phyloP scores from a whole-genome alignment of 2,797 vertebrate genomes.

The Discoglossus pictus region DNA sequence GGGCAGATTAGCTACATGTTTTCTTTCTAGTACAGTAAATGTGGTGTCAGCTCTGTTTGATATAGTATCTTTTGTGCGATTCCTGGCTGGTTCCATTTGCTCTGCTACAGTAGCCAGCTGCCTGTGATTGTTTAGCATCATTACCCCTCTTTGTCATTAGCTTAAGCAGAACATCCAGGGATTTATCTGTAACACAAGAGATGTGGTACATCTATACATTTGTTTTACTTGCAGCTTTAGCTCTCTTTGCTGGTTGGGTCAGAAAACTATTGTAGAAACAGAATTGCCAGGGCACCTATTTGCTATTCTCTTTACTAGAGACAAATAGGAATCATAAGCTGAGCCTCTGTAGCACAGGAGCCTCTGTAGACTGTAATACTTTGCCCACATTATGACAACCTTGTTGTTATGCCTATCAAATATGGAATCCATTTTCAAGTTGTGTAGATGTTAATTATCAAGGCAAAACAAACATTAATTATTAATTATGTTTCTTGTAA shows the following conservation, averaged over 20 bases:
- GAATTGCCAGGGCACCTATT: neutral
- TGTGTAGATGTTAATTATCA: conserved; percentile 57
- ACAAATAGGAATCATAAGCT: conserved; percentile 42
- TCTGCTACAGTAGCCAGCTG: conserved; percentile 36
- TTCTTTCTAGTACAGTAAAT: too few relatives aligned
- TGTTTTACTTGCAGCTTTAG: conserved; percentile 25
- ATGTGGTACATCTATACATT: conserved; percentile 27
- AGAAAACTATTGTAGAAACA: conserved; percentile 28
- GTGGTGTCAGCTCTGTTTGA: conserved; percentile 10
- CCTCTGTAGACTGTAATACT: conserved; percentile 34
- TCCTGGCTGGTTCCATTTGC: conserved; percentile 30
- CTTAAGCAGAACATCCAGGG: conserved; percentile 39
- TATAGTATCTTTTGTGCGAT: neutral
- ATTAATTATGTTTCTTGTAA: too few relatives aligned
- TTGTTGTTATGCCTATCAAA: conserved; percentile 55
- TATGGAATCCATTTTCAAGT: conserved; percentile 34
- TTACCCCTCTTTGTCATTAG: conserved; percentile 49
- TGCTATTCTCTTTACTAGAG: conserved; percentile 37
- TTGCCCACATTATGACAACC: conserved; percentile 48
- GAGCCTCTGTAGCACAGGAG: conserved; percentile 32
- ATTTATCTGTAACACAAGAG: conserved; percentile 42
- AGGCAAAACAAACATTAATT: conserved; percentile 37
- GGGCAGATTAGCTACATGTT: too few relatives aligned
- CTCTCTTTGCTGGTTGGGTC: conserved; percentile 34
- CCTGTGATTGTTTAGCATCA: conserved; percentile 43